These are phyloP conservation scores for Sander lucioperca DNA, from an alignment of 2,113 vertebrate genomes.

Conservation along the genomic window DNA sequence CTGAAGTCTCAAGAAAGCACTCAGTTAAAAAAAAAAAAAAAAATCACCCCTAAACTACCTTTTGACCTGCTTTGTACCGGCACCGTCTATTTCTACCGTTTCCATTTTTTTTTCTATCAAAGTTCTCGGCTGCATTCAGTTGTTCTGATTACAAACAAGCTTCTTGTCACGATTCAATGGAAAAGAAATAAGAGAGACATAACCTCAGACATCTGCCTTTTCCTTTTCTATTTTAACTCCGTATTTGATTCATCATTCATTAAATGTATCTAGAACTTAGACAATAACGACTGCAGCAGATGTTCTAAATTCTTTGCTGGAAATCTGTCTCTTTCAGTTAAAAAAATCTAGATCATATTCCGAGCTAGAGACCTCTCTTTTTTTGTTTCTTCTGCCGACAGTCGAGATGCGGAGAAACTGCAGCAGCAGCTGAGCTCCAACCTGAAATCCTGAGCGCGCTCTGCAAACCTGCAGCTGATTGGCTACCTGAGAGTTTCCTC, in stretches of 20 bases:
- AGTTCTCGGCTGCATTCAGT: background rate
- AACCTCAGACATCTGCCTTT: background rate
- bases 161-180: background rate
- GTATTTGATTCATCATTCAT: background rate
- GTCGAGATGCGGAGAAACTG: background rate
- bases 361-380: no score
- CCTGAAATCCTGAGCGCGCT: background rate
- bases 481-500: conserved; percentile 34
- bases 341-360: background rate
- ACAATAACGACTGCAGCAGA: background rate
- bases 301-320: background rate
- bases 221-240: background rate
- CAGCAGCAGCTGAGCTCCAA: background rate
- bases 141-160: background rate
- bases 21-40: background rate
- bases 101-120: background rate
- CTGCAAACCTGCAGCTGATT: conserved; percentile 28
- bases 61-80: background rate
- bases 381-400: background rate
- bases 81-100: background rate
- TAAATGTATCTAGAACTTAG: background rate
- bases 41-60: background rate
- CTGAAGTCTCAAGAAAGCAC: background rate
- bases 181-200: background rate
- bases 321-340: background rate